phyloP scores from a whole-genome alignment of 2,888 invertebrate genomes.

The Acrobasis repandana region DNA sequence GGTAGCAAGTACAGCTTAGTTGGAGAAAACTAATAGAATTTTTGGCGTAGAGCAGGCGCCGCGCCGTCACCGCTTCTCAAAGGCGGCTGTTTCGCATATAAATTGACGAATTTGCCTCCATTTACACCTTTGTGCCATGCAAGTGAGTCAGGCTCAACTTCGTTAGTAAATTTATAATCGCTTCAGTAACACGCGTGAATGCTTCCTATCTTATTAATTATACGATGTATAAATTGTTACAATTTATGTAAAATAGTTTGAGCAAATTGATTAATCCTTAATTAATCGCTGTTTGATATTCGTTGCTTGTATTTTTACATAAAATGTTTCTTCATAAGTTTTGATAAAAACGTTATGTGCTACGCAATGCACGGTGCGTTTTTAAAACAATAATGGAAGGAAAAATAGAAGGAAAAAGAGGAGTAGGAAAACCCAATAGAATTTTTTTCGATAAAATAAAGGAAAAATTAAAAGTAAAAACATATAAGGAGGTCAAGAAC shows the following conservation, averaged over 20 bases:
- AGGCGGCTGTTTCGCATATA: conserved; percentile 78
- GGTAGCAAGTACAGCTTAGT: conserved; percentile 21
- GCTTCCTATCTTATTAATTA: conserved; percentile 41
- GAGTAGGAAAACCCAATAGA: no score
- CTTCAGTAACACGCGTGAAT: conserved; percentile 59
- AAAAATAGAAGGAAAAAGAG: no score
- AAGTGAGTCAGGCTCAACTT: conserved; percentile 53
- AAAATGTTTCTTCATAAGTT: no score
- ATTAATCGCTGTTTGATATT: not conserved
- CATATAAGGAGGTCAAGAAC: no score
- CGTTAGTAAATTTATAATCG: conserved; percentile 71
- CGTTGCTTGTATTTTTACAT: no score
- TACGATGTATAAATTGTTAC: not conserved
- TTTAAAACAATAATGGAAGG: no score
- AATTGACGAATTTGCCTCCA: conserved; percentile 81
- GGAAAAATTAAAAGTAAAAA: no score
- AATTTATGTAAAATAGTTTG: conserved; percentile 6
- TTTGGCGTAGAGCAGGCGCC: conserved; percentile 53
- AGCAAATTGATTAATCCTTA: not conserved
- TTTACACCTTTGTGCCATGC: conserved; percentile 73
- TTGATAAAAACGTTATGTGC: no score
- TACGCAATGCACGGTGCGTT: no score
- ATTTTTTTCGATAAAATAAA: no score
- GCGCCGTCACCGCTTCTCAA: conserved; percentile 69
- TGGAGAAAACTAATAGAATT: conserved; percentile 52